These are phyloP conservation scores for Amphiprion clarkii DNA, from an alignment of 2,797 vertebrate species.

Conservation along the genomic window DNA sequence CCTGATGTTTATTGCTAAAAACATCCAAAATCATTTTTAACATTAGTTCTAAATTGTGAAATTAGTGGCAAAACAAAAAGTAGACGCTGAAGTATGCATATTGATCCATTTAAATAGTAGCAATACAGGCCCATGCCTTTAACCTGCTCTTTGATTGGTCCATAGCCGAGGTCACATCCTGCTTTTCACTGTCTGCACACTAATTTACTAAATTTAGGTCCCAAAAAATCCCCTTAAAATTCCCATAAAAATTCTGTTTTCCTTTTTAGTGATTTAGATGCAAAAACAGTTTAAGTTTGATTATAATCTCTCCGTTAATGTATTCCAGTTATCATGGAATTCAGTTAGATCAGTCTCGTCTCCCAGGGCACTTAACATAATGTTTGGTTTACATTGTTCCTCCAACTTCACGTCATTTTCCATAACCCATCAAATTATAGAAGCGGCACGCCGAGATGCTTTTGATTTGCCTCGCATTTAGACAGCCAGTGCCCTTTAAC, in stretches of 20 bases:
- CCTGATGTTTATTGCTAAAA: too few relatives aligned
- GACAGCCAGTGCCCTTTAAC: slow-evolving; percentile 59
- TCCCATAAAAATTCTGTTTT: not conserved
- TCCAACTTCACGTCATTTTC: slow-evolving; percentile 47
- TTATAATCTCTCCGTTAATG: not conserved
- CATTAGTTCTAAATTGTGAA: too few relatives aligned
- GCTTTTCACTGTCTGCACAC: too few relatives aligned
- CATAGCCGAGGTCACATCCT: too few relatives aligned
- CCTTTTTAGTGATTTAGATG: not conserved
- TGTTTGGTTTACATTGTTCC: slow-evolving; percentile 20
- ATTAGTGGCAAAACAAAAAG: too few relatives aligned
- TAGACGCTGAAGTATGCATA: not conserved
- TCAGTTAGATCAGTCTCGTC: not conserved
- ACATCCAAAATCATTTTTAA: too few relatives aligned
- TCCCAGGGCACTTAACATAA: not conserved
- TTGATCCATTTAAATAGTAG: not conserved
- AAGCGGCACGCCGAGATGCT: slow-evolving; percentile 42
- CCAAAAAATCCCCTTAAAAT: not conserved
- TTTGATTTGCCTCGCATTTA: slow-evolving; percentile 59
- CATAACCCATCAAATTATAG: slow-evolving; percentile 40
- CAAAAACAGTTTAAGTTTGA: not conserved
- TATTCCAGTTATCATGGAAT: not conserved
- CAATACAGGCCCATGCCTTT: not conserved
- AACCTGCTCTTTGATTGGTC: not conserved
- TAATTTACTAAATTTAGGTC: too few relatives aligned